These are phyloP conservation scores for Cydia fagiglandana DNA, from an alignment of 1,140 invertebrate species.

Conservation along the genomic window DNA sequence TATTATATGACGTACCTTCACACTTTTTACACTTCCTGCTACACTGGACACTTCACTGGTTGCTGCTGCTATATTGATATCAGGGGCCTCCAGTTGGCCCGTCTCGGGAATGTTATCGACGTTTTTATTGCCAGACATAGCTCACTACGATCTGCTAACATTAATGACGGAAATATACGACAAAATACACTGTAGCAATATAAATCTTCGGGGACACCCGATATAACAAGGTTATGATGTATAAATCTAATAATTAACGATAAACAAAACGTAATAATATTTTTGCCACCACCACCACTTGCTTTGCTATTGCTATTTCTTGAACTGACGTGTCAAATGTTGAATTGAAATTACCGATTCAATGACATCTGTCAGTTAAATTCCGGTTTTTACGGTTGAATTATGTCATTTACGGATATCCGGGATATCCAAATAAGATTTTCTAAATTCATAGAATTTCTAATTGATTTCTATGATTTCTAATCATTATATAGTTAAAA, in stretches of 20 bases:
- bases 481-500: too few relatives aligned
- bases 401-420: background rate
- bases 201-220: slow-evolving; percentile 37
- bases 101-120: slow-evolving; percentile 59
- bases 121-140: slow-evolving; percentile 71
- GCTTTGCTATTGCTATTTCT: slow-evolving; percentile 52
- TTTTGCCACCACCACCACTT: slow-evolving; percentile 63
- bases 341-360: slow-evolving; percentile 34
- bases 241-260: slow-evolving; percentile 33
- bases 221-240: slow-evolving; percentile 29
- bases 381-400: slow-evolving; percentile 2
- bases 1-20: slow-evolving; percentile 53
- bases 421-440: too few relatives aligned
- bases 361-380: slow-evolving; percentile 10
- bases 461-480: too few relatives aligned
- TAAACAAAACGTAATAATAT: slow-evolving; percentile 47
- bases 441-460: too few relatives aligned
- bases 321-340: slow-evolving; percentile 52
- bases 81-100: slow-evolving; percentile 54
- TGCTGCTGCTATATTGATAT: slow-evolving; percentile 63
- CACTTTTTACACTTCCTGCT: slow-evolving; percentile 60
- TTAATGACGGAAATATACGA: slow-evolving; percentile 50
- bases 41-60: slow-evolving; percentile 58
- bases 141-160: slow-evolving; percentile 57
- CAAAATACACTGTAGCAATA: background rate